These are phyloP conservation scores for Esox masquinongy DNA, from an alignment of 2,797 vertebrate genomes.

Conservation along the genomic window DNA sequence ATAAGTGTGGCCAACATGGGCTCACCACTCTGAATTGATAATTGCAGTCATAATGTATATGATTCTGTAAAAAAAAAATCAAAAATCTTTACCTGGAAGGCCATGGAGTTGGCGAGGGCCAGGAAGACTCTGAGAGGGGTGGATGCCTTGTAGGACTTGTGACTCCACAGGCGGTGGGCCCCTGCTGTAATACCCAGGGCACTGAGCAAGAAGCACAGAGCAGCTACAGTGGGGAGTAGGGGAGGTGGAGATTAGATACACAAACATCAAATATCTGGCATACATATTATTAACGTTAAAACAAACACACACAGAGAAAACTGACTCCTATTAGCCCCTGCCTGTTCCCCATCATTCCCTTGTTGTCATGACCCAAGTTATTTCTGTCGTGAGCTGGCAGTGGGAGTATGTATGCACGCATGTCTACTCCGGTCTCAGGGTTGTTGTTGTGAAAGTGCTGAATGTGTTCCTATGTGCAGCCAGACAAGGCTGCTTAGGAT, in stretches of 20 bases:
- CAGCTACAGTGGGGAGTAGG: slow-evolving; percentile 58
- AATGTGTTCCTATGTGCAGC: slow-evolving; percentile 64
- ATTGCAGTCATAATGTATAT: too few species aligned
- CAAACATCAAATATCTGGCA: background rate
- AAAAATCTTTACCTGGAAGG: slow-evolving; percentile 84
- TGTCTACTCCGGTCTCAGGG: slow-evolving; percentile 44
- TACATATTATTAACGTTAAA: slow-evolving; percentile 35
- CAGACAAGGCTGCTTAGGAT: slow-evolving; percentile 59
- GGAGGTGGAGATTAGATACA: slow-evolving; percentile 7
- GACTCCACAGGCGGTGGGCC: slow-evolving; percentile 94
- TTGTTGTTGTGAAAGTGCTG: slow-evolving; percentile 61
- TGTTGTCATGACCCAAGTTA: slow-evolving; percentile 30
- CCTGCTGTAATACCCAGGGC: slow-evolving; percentile 90
- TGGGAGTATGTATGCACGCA: slow-evolving; percentile 35
- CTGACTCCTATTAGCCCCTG: slow-evolving; percentile 13
- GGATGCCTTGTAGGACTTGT: slow-evolving; percentile 88
- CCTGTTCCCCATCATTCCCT: slow-evolving; percentile 19
- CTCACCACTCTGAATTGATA: too few species aligned
- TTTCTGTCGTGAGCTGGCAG: slow-evolving; percentile 38
- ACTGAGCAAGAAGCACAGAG: slow-evolving; percentile 78
- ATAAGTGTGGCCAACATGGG: too few species aligned
- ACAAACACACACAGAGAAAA: slow-evolving; percentile 21
- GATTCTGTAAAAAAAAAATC: background rate
- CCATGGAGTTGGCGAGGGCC: slow-evolving; percentile 85
- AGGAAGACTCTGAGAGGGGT: slow-evolving; percentile 86